phyloP scores from a whole-genome alignment of 2,113 vertebrate species.

The Coreoperca whiteheadi region DNA sequence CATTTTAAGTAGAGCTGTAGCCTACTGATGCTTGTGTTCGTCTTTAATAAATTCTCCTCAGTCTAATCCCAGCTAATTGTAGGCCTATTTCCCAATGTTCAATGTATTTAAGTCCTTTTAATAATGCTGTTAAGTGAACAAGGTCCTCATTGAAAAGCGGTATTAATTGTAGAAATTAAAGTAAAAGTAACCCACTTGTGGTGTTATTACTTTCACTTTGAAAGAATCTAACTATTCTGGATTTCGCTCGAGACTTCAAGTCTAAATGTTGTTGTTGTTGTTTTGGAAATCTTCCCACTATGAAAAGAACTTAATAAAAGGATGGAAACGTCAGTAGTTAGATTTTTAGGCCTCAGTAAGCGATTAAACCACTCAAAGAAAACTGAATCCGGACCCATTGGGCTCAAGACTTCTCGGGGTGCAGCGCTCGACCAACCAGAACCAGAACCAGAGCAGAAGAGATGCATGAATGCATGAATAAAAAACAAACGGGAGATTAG shows the following conservation, averaged over 20 bases:
- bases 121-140: neutral
- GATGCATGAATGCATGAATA: no score
- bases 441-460: no score
- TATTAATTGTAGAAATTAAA: neutral
- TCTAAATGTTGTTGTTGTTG: no score
- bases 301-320: neutral
- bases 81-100: neutral
- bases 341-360: neutral
- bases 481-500: no score
- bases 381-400: neutral
- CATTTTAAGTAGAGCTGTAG: neutral
- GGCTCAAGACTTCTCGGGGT: neutral
- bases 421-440: no score
- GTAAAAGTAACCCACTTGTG: no score
- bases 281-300: neutral
- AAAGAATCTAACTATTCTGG: neutral
- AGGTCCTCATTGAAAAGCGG: neutral
- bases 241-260: neutral
- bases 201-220: neutral
- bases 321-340: neutral
- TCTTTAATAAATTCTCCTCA: neutral
- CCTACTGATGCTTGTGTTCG: neutral
- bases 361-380: neutral
- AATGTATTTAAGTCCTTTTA: neutral
- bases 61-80: neutral